Base-by-base conservation (phyloP, 2,797 vertebrate species). In the Momotus momota region DNA sequence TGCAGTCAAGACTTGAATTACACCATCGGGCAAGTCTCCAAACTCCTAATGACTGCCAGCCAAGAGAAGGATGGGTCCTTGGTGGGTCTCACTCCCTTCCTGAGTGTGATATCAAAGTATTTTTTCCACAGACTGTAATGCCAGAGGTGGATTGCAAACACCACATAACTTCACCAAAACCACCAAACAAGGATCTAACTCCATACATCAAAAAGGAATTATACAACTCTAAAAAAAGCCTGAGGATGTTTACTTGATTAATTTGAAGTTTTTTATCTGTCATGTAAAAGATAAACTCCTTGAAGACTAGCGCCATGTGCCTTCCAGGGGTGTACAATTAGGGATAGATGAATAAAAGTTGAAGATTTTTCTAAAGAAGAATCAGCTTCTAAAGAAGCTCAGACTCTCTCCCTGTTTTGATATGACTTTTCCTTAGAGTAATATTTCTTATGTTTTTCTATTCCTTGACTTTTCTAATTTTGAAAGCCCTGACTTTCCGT, bases 1-100 rank as follows among this genome's bases (percentile, higher is more conserved):
- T 86, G 90, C 95, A 96, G 95, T 91, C 85, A 84, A 95, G 92
- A 92, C 73, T 94, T 94, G 94, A 94, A 96, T 96, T 96, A 94
- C 96, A 93, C 91, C 79, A 95, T 84, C 0, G 29, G 95, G 95
- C 93, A 95, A 71, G 61, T 67, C 86, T 96, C 95, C 95, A 96
- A 95, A 94, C 77, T 93, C 79, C 69, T 95, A 91, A 84, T 81
- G 94, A 95, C 84, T 96, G 94, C 90, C 84, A 95, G 84, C 81
- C 86, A 87, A 80, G 81, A 86, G 80, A 95, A 91, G 45, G 81
- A 93, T 96, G 58, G 88, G 67, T 89, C 81, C 81, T 89, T 73
- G 60, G 62, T 91, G 67, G 92, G 86, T 91, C 82, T 81, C 75
- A 41, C 75, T 95, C 82, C 79, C 65, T 91, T 94, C 79, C 74